Evolutionary conservation across 2,113 vertebrate species (phyloP).

Genomic region (Acinonyx jubatus): DNA sequence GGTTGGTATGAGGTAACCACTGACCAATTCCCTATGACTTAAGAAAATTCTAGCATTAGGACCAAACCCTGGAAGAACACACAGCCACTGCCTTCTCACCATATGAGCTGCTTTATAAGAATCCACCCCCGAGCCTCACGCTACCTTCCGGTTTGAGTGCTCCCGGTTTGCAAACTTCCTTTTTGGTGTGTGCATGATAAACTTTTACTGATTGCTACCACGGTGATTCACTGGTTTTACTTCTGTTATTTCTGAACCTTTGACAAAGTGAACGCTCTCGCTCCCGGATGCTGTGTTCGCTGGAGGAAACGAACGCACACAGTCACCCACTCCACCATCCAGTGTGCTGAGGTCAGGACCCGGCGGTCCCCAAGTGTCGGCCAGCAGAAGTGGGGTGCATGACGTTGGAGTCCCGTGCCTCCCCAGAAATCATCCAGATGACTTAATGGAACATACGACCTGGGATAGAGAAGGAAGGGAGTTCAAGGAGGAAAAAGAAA

Average conservation of each 20-base stretch:
- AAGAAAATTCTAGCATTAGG: not conserved
- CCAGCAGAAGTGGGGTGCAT: not conserved
- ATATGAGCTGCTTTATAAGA: no score
- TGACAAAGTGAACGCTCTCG: no score
- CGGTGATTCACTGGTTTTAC: not conserved
- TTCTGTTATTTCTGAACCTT: not conserved
- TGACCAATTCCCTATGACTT: not conserved
- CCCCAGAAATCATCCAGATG: not conserved
- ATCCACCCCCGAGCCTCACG: not conserved
- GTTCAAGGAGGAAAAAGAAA: not conserved
- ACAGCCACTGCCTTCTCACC: not conserved
- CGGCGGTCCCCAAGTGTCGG: accelerated
- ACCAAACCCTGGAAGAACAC: not conserved
- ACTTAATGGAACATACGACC: not conserved
- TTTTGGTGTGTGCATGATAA: accelerated
- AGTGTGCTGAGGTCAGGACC: accelerated
- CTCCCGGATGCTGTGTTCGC: accelerated
- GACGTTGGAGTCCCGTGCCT: not conserved
- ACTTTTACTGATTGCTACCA: not conserved
- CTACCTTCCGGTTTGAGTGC: not conserved
- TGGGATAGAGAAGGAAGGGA: not conserved
- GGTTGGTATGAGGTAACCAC: not conserved
- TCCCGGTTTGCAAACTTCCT: not conserved
- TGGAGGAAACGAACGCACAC: not conserved
- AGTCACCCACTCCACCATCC: accelerated